Percentiles rank a stretch among this genome's conserved stretches.
Conservation (phyloP, 1,140 invertebrate genomes). For the Cyphomyrmex costatus region DNA sequence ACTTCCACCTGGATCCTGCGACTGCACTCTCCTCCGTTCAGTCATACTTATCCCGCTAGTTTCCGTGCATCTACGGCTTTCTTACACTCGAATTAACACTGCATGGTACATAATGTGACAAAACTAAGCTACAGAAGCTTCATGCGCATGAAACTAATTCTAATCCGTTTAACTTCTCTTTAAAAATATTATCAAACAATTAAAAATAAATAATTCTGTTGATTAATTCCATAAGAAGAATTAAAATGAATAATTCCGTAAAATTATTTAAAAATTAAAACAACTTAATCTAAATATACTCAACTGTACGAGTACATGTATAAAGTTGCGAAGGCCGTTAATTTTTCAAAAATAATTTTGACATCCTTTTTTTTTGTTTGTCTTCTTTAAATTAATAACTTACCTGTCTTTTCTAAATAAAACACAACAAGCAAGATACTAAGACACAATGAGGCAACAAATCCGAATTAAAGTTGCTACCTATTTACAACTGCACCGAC, state of each 20-base stretch:
- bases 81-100: constrained; percentile 34
- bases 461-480: constrained; percentile 62
- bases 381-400: background rate
- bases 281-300: background rate
- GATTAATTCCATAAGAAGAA: background rate
- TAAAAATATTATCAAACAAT: background rate
- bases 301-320: too few relatives aligned
- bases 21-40: constrained; percentile 18
- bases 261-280: background rate
- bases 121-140: constrained; percentile 56
- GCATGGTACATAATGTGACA: constrained; percentile 11
- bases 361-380: background rate
- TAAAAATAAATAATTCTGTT: background rate
- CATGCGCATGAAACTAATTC: background rate
- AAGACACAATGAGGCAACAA: constrained; percentile 32
- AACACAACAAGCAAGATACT: background rate
- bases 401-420: background rate
- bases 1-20: constrained; percentile 24
- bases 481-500: constrained; percentile 60
- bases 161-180: background rate
- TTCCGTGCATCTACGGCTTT: constrained; percentile 19
- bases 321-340: background rate
- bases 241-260: background rate
- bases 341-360: background rate
- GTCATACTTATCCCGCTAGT: constrained; percentile 31